Conservation (phyloP, 2,113 vertebrate genomes). For the Paratilapia polleni region DNA sequence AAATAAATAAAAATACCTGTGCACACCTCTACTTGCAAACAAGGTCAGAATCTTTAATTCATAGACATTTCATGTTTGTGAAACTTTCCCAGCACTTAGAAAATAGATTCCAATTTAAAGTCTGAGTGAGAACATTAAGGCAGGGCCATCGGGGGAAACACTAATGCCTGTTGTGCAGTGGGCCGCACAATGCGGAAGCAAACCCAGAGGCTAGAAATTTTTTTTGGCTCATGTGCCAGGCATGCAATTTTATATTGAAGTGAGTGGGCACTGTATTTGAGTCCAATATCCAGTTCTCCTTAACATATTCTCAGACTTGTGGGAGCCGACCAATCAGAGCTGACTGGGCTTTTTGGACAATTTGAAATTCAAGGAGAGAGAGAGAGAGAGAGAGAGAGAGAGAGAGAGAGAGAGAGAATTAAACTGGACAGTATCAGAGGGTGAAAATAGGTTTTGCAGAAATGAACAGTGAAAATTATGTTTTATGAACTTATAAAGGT, state of each 20-base stretch:
- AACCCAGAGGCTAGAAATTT: background rate
- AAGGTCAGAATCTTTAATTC: background rate
- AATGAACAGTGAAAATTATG: background rate
- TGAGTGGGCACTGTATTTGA: background rate
- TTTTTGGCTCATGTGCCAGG: background rate
- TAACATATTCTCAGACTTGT: background rate
- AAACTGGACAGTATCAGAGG: background rate
- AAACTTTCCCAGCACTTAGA: background rate
- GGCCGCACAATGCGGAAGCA: background rate
- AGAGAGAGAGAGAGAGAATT: background rate
- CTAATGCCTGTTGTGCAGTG: background rate
- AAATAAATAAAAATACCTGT: background rate
- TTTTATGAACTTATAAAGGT: background rate
- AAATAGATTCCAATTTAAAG: slow-evolving; percentile 1
- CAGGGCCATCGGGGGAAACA: background rate
- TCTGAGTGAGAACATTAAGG: slow-evolving; percentile 1
- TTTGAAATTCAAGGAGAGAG: background rate
- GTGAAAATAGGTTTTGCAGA: background rate
- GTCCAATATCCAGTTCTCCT: background rate
- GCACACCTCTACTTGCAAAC: background rate
- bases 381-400: background rate
- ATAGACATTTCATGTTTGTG: background rate
- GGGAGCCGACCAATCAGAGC: background rate
- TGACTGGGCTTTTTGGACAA: background rate
- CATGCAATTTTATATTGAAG: slow-evolving; percentile 12